Evolutionary conservation across 2,113 vertebrate genomes (phyloP).

Genomic region (Lichenostomus cassidix): DNA sequence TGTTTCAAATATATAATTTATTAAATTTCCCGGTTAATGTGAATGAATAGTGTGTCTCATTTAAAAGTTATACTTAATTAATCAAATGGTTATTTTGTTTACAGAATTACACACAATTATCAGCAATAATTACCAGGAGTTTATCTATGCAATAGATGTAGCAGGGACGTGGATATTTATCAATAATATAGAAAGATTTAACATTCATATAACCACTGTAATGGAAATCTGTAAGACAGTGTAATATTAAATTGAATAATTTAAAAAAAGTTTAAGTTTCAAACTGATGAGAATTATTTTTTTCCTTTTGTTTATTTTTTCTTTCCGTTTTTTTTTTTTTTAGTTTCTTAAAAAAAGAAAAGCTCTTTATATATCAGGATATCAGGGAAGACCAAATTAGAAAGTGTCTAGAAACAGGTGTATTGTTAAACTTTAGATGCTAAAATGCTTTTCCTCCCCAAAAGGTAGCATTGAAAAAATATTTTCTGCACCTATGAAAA

Average conservation of each 20-base stretch:
- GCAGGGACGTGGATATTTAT: neutral
- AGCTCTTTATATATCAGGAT: neutral
- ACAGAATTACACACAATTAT: neutral
- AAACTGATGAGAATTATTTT: neutral
- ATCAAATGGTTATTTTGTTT: neutral
- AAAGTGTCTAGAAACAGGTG: neutral
- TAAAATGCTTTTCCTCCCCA: neutral
- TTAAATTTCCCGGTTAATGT: neutral
- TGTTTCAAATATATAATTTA: neutral
- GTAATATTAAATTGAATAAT: neutral
- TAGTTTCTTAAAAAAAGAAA: no score
- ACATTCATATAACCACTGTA: neutral
- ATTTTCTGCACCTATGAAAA: neutral
- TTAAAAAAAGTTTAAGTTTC: neutral
- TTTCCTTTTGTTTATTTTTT: neutral
- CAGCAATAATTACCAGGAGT: neutral
- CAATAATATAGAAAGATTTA: neutral
- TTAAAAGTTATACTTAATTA: neutral
- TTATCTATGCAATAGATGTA: neutral
- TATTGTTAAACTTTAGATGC: neutral
- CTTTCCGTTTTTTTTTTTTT: no score
- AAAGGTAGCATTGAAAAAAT: neutral
- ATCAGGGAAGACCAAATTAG: neutral
- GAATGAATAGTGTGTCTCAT: neutral
- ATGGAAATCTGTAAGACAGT: neutral